These are phyloP conservation scores for Nineta flava DNA, from an alignment of 2,888 invertebrate species.

Conservation along the genomic window DNA sequence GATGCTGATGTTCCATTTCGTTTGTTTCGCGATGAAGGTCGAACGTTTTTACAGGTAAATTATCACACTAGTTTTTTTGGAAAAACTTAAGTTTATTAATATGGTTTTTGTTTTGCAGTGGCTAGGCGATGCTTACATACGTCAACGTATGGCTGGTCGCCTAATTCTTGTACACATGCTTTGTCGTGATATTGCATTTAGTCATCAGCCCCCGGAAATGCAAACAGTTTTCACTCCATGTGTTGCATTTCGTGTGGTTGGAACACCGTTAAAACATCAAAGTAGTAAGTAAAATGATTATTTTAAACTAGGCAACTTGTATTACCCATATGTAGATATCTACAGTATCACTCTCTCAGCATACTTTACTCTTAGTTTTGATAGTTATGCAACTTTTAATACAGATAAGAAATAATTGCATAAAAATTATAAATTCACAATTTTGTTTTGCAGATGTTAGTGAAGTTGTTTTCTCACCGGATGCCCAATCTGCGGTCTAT, in stretches of 20 bases:
- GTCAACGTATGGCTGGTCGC: constrained; percentile 62
- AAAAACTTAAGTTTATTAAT: neutral
- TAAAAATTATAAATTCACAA: neutral
- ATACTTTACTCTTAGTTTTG: no score
- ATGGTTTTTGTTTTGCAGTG: constrained; percentile 38
- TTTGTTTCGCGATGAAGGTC: constrained; percentile 64
- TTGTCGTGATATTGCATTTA: constrained; percentile 49
- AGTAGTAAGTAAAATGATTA: constrained; percentile 34
- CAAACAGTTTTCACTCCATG: constrained; percentile 65
- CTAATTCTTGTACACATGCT: constrained; percentile 64
- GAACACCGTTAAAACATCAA: constrained; percentile 50
- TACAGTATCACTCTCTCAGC: no score
- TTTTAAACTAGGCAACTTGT: constrained; percentile 1
- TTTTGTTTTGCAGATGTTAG: constrained; percentile 46
- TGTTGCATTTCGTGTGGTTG: constrained; percentile 72
- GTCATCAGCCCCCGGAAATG: constrained; percentile 24
- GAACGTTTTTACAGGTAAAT: constrained; percentile 61
- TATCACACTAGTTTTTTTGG: neutral
- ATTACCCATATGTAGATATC: neutral
- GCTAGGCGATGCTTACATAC: constrained; percentile 65
- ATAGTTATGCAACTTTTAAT: no score
- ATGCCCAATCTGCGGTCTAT: constrained; percentile 37
- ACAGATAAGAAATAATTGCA: neutral
- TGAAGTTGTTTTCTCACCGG: constrained; percentile 61
- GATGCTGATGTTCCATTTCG: constrained; percentile 68